These are phyloP conservation scores for Odontocolon sp. DNA, from an alignment of 2,888 invertebrate species.

Conservation along the genomic window DNA sequence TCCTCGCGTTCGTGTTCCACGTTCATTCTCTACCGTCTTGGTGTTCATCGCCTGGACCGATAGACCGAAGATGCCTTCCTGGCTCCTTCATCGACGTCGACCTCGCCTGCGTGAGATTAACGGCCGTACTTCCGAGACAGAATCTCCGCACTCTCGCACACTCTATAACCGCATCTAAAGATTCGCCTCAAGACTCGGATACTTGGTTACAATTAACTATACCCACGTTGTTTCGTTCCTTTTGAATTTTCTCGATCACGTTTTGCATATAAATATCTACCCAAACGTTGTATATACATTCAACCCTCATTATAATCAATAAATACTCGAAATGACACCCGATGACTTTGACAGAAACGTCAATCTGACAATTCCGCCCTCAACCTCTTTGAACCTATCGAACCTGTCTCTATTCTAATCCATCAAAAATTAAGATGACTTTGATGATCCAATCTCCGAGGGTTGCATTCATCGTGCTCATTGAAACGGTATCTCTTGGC, in stretches of 20 bases:
- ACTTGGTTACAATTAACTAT: too few species aligned
- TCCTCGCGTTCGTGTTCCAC: slow-evolving; percentile 23
- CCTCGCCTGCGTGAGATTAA: slow-evolving; percentile 68
- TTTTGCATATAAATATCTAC: too few species aligned
- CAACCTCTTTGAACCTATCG: too few species aligned
- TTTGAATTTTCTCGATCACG: too few species aligned
- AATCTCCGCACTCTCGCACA: slow-evolving; percentile 61
- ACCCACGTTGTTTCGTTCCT: too few species aligned
- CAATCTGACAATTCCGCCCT: too few species aligned
- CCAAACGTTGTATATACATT: too few species aligned
- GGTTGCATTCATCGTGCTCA: slow-evolving; percentile 5
- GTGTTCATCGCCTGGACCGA: slow-evolving; percentile 35
- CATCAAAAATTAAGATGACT: too few species aligned
- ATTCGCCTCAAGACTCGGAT: slow-evolving; percentile 3
- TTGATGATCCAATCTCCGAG: slow-evolving; percentile 9
- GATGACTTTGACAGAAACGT: too few species aligned
- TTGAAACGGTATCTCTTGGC: slow-evolving; percentile 63
- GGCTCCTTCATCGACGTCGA: slow-evolving; percentile 65
- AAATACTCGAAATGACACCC: too few species aligned
- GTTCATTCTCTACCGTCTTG: slow-evolving; percentile 30
- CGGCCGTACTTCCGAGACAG: slow-evolving; percentile 67
- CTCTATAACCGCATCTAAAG: neutral
- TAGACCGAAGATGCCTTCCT: slow-evolving; percentile 24
- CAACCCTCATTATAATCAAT: too few species aligned
- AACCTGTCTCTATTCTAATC: too few species aligned